Conservation (phyloP, 2,888 invertebrate genomes). For the Trichopria drosophilae region DNA sequence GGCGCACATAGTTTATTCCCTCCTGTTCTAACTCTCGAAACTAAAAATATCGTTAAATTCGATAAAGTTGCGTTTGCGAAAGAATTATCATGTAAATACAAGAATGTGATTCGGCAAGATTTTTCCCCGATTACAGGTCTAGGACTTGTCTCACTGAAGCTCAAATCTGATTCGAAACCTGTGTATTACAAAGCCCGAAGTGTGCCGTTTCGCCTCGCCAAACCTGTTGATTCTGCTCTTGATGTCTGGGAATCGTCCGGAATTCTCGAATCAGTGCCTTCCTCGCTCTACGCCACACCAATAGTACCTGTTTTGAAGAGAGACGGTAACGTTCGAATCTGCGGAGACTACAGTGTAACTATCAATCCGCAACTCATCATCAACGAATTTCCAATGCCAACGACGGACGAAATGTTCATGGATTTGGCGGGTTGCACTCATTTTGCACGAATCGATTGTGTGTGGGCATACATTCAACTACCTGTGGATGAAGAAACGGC, state of each 20-base stretch:
- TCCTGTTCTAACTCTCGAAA: not conserved
- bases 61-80: constrained; percentile 18
- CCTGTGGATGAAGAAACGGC: not conserved
- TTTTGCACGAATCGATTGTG: constrained; percentile 39
- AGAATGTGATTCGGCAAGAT: constrained; percentile 9
- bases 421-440: constrained; percentile 36
- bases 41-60: not conserved
- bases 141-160: constrained; percentile 23
- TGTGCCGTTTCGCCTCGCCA: constrained; percentile 31
- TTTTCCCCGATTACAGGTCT: constrained; percentile 20
- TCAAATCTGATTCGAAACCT: constrained; percentile 28
- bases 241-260: constrained; percentile 27
- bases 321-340: constrained; percentile 36
- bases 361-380: constrained; percentile 38
- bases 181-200: constrained; percentile 33
- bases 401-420: constrained; percentile 38
- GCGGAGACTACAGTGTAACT: constrained; percentile 40
- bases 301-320: constrained; percentile 44
- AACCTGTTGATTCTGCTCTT: constrained; percentile 18
- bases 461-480: constrained; percentile 39
- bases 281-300: constrained; percentile 45
- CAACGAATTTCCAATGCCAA: constrained; percentile 40
- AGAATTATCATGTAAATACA: constrained; percentile 8
- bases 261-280: constrained; percentile 34
- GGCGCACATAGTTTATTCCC: not conserved